A percentile compares a stretch with the other conserved stretches of the same genome.
phyloP scores from a whole-genome alignment of 2,113 vertebrate species.

The Chunga burmeisteri region DNA sequence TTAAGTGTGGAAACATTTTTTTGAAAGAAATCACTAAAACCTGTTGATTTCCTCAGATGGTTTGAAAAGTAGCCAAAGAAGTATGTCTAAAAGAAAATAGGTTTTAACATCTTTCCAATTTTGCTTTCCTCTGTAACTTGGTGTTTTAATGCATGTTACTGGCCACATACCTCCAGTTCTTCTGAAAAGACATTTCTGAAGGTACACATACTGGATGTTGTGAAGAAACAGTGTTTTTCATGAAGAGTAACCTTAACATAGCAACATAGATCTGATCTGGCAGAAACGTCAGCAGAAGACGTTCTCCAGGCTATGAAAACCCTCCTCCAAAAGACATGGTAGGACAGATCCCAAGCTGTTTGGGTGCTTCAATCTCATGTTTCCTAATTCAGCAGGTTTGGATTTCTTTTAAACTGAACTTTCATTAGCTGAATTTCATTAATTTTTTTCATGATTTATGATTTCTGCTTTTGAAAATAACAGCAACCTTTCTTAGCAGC shows the following conservation, averaged over 20 bases:
- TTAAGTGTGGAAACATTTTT: neutral
- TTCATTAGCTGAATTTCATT: neutral
- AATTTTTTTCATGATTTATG: neutral
- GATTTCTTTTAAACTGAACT: neutral
- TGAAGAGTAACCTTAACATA: neutral
- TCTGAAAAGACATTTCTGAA: neutral
- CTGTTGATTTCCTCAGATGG: neutral
- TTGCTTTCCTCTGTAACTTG: neutral
- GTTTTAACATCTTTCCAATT: neutral
- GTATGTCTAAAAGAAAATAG: neutral
- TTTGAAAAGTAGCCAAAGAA: neutral
- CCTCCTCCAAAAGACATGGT: neutral
- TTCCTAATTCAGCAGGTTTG: neutral
- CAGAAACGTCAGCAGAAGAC: neutral
- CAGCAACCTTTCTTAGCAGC: neutral
- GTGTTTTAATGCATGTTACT: neutral
- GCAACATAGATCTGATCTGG: neutral
- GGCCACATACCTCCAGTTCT: neutral
- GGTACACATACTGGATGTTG: neutral
- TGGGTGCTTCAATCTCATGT: neutral
- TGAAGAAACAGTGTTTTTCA: neutral
- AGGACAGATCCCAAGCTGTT: accelerated
- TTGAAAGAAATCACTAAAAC: neutral
- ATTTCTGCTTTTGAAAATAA: neutral
- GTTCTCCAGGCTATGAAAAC: neutral